Percentiles rank a stretch among this genome's conserved stretches.
phyloP scores from a whole-genome alignment of 2,888 invertebrate species.

The Andrena dorsata region DNA sequence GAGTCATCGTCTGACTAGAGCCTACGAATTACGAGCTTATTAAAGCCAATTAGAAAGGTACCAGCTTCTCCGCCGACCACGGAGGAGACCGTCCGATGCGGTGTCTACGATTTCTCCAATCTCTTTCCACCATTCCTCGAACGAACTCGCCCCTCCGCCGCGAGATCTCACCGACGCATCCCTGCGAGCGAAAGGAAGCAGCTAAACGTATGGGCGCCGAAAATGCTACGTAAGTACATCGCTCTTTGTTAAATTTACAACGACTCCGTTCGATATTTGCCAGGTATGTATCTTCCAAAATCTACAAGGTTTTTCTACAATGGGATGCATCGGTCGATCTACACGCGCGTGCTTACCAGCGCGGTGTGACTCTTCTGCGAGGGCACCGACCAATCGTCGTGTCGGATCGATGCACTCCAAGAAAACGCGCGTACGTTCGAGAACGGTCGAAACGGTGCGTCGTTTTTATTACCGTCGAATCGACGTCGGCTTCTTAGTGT shows the following conservation, averaged over 20 bases:
- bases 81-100: constrained; percentile 49
- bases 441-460: constrained; percentile 40
- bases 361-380: neutral
- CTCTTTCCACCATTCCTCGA: neutral
- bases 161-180: constrained; percentile 14
- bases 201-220: neutral
- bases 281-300: neutral
- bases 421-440: constrained; percentile 44
- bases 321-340: neutral
- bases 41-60: constrained; percentile 83
- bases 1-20: constrained; percentile 82
- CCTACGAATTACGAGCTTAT: constrained; percentile 77
- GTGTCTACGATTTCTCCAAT: constrained; percentile 52
- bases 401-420: neutral
- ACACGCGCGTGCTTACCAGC: neutral
- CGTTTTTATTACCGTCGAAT: constrained; percentile 60
- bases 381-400: neutral
- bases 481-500: constrained; percentile 70
- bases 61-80: constrained; percentile 74
- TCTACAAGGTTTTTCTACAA: too few relatives aligned
- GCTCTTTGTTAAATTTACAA: neutral
- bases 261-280: neutral
- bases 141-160: neutral
- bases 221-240: neutral
- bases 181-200: neutral